Base-by-base conservation (phyloP, 1,140 invertebrate genomes). In the Aricia agestis region DNA sequence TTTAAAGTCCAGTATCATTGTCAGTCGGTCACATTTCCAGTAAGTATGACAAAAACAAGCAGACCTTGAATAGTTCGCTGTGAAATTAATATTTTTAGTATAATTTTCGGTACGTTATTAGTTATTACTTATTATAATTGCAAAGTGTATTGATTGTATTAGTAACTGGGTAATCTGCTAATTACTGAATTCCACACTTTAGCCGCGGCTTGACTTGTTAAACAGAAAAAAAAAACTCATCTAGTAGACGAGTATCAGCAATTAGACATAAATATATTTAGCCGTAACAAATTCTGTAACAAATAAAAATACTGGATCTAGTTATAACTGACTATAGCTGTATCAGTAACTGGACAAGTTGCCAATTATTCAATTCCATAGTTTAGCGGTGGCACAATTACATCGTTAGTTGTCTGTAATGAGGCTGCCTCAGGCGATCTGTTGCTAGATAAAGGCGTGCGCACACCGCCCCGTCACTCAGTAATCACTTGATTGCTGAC, bases 341-440 rank as follows among this genome's bases (percentile, higher is more conserved):
- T 52, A 42, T 72, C 36, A 67, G 61, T 65, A 67, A 71, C 63
- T 25, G 66, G 72, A 76, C 52, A 71, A 69, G 52, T 69, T 42
- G 67, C 19, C 67, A 70, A 67, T 73, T 73, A 71, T 71, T 71
- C 66, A 66, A 73, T 67, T 74, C 59, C 17, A 52, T 11, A 67
- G 45, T 72, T 71, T 74, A 74, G 66, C 59, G 17, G 57, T 59
- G 57, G 58, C 68, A 42, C 63, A 71, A 75, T 74, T 73, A 73
- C 71, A 75, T 73, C 66, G 73, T 75, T 77, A 77, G 69, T 68
- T 74, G 69, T 59, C 63, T 67, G 69, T 77, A 74, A 77, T 77
- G 67, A 74, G 58, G 58, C 19, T 18, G 68, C 75, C 68, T 70
- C 72, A 71, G 71, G 73, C 71, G 70, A 52, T 70, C 69, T 61